Evolutionary conservation across 2,113 vertebrate species (phyloP), one percentile per base, ranked within the genome.

Genomic region (Sialia sialis): DNA sequence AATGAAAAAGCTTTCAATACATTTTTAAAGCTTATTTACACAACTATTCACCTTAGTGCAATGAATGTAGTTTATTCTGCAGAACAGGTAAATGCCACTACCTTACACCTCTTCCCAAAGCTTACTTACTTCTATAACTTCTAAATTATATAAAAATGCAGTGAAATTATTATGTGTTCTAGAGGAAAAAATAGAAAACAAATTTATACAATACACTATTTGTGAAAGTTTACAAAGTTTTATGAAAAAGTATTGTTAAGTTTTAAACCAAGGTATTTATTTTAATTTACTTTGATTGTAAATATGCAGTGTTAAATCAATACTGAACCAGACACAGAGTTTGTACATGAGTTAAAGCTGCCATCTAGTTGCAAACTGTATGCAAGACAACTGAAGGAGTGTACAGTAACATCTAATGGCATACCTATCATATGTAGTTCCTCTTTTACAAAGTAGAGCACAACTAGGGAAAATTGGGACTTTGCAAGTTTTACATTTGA

Each of bases 341-440:
- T 83, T 23, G 51, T 56, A 43, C 3, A 2, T 4, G 55, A 92
- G 38, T 39, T 82, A 83, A 84, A 84, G 14, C 55, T 96, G 95
- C 94, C 94, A 94, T 72, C 93, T 96, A 93, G 87, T 46, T 93
- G 92, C 66, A 84, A 55, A 36, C 19, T 38, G 20, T 10, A 13
- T 75, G 84, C 74, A 91, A 30, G 44, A 81, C 77, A 91, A 64
- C 19, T 39, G 52, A 59, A 60, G 21, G 9, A 51, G 19, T 48
- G 38, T 12, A 56, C 13, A 78, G 8, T 56, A 70, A 16, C 6
- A 41, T 73, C 38, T 74, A 44, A 19, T 10, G 64, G 48, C 19
- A 48, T 26, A 48, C 5, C 5, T 55, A 13, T 8, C 0, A 0
- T 62, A 54, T 0, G 0, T 34, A 20, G 5, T 34, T 30, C 49